Evolutionary conservation across 2,113 vertebrate genomes (phyloP).

Genomic region (Cephalophus harveyi): DNA sequence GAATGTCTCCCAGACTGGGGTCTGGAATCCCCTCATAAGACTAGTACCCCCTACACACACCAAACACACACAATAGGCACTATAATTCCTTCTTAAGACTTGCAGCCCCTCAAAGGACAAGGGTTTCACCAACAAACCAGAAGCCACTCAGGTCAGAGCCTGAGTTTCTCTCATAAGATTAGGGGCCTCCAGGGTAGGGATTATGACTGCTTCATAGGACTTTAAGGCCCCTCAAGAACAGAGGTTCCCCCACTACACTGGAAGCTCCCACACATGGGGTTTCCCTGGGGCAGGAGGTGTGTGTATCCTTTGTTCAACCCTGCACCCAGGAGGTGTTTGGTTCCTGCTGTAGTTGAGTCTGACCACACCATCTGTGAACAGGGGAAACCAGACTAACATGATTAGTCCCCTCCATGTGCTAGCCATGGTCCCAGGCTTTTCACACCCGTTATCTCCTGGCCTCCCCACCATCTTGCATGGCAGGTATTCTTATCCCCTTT

Average conservation of each 20-base stretch:
- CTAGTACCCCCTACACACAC: not conserved
- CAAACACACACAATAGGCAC: not conserved
- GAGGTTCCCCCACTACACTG: not conserved
- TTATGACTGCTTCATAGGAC: not conserved
- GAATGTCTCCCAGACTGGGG: not conserved
- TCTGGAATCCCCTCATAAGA: not conserved
- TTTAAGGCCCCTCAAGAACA: not conserved
- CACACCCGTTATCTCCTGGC: conserved; percentile 27
- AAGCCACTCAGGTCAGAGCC: not conserved
- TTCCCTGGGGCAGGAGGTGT: not conserved
- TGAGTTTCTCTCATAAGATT: not conserved
- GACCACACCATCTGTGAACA: conserved; percentile 36
- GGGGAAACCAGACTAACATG: conserved; percentile 36
- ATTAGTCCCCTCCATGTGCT: not conserved
- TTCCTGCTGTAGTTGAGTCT: not conserved
- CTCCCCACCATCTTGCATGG: not conserved
- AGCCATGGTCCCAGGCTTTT: conserved; percentile 27
- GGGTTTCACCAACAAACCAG: not conserved
- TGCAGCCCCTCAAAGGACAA: not conserved
- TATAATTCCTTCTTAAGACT: not conserved
- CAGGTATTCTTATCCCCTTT: conserved; percentile 44
- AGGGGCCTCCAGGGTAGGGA: not conserved
- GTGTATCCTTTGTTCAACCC: conserved; percentile 31
- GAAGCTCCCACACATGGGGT: not conserved
- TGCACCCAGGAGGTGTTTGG: not conserved